Evolutionary conservation across 2,113 vertebrate species (phyloP).

Genomic region (Zonotrichia leucophrys): DNA sequence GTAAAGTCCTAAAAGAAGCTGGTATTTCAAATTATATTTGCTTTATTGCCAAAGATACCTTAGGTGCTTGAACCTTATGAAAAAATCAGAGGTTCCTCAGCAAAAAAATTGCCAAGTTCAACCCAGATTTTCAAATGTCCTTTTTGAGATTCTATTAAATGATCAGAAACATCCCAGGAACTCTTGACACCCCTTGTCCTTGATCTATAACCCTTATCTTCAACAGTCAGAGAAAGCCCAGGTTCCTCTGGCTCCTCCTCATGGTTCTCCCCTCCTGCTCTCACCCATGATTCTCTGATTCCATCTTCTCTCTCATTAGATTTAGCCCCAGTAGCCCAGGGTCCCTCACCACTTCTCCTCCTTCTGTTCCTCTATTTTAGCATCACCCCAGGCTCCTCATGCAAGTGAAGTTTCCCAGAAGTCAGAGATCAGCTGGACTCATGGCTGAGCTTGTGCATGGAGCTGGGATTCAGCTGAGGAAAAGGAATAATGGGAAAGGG

Average conservation of each 20-base stretch:
- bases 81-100: background rate
- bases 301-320: fast-evolving
- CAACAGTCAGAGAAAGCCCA: background rate
- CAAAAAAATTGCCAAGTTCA: background rate
- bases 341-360: fast-evolving
- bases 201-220: background rate
- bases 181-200: background rate
- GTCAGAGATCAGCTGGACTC: background rate
- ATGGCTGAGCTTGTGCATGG: background rate
- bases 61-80: background rate
- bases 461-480: background rate
- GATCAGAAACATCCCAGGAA: background rate
- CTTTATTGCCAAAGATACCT: background rate
- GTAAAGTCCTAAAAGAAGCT: background rate
- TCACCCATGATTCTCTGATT: background rate
- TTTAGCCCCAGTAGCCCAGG: background rate
- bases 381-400: background rate
- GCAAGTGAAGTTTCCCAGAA: background rate
- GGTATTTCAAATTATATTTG: background rate
- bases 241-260: background rate
- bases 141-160: background rate
- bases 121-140: background rate
- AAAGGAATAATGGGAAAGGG: background rate
- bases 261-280: background rate
- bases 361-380: background rate